phyloP scores from a whole-genome alignment of 2,113 vertebrate species.

The Limanda limanda region DNA sequence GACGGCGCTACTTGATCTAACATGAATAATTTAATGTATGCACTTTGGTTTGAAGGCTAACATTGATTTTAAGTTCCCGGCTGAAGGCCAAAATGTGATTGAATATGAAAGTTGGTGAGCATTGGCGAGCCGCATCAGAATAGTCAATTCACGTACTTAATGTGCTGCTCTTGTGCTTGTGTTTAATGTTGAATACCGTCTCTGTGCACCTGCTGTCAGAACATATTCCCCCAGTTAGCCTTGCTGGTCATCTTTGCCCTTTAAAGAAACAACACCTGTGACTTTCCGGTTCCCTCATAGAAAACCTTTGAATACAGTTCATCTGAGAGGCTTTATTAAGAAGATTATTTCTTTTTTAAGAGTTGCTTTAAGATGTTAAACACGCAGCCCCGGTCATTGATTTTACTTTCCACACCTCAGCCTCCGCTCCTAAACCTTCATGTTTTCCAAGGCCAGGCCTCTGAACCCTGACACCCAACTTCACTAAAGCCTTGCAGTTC shows the following conservation, averaged over 20 bases:
- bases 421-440: conserved; percentile 25
- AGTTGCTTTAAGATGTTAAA: conserved; percentile 30
- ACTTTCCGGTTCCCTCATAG: conserved; percentile 66
- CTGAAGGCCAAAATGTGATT: conserved; percentile 78
- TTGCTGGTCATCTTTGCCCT: conserved; percentile 70
- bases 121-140: conserved; percentile 48
- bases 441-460: conserved; percentile 17
- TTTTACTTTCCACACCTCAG: conserved; percentile 19
- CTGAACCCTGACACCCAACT: conserved; percentile 11
- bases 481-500: conserved; percentile 20
- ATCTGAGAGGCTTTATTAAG: conserved; percentile 23
- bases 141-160: conserved; percentile 49
- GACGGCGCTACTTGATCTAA: conserved; percentile 70
- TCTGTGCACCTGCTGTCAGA: conserved; percentile 68
- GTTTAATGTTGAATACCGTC: conserved; percentile 65
- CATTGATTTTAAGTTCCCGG: conserved; percentile 78
- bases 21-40: conserved; percentile 80
- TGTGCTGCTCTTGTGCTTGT: conserved; percentile 32
- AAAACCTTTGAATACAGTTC: conserved; percentile 39
- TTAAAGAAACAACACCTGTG: conserved; percentile 65
- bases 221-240: conserved; percentile 64
- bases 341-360: not conserved
- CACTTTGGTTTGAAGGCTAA: conserved; percentile 77
- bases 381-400: conserved; percentile 27
- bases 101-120: conserved; percentile 72